phyloP scores from a whole-genome alignment of 2,888 invertebrate species.

The Trichogramma evanescens region DNA sequence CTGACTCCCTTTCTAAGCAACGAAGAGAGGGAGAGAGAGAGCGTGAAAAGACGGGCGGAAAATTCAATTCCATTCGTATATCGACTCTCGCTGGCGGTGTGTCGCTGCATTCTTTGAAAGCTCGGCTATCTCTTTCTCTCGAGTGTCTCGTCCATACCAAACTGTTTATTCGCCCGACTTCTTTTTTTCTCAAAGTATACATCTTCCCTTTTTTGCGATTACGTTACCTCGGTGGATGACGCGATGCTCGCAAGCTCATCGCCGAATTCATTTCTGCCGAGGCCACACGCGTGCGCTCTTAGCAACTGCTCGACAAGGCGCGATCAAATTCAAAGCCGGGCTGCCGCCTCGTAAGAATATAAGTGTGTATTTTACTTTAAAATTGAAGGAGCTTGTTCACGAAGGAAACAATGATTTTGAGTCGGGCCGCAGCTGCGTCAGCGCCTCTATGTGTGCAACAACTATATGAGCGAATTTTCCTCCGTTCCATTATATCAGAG shows the following conservation, averaged over 20 bases:
- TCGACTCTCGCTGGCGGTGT: not conserved
- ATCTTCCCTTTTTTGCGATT: not conserved
- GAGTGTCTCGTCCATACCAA: not conserved
- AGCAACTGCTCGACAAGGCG: not conserved
- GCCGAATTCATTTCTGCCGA: too few relatives aligned
- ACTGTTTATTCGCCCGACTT: not conserved
- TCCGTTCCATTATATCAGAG: too few relatives aligned
- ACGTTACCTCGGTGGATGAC: not conserved
- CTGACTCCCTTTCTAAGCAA: not conserved
- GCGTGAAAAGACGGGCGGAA: not conserved
- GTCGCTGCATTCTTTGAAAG: not conserved
- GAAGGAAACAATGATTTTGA: too few relatives aligned
- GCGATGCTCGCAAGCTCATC: not conserved
- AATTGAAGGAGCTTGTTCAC: too few relatives aligned
- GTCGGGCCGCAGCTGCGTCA: too few relatives aligned
- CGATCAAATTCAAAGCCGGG: not conserved
- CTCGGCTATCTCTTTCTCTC: not conserved
- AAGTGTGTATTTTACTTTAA: too few relatives aligned
- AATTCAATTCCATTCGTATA: slow-evolving; percentile 9
- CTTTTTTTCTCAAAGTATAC: not conserved
- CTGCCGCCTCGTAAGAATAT: not conserved
- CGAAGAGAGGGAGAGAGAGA: not conserved
- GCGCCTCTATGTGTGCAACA: too few relatives aligned
- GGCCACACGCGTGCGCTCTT: not conserved
- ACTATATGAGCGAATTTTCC: too few relatives aligned